Conservation (phyloP, 2,113 vertebrate genomes). For the Rana temporaria region DNA sequence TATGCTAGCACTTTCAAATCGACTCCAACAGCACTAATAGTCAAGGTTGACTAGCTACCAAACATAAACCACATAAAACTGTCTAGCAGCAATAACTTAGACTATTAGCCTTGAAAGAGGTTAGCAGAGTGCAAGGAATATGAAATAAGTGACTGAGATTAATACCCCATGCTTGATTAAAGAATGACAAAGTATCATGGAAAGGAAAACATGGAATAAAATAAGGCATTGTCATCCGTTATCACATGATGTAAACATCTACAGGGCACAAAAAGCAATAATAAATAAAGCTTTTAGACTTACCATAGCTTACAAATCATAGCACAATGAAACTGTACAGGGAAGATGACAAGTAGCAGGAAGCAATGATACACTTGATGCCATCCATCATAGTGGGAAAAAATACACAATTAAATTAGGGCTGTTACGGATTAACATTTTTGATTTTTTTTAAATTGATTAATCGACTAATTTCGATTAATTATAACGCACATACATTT, state of each 20-base stretch:
- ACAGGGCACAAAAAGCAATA: background rate
- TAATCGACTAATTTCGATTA: too few species aligned
- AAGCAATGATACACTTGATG: background rate
- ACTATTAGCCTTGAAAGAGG: background rate
- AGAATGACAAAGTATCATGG: constrained; percentile 27
- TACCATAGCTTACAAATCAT: background rate
- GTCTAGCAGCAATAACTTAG: too few species aligned
- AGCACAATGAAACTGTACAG: too few species aligned
- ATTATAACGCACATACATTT: too few species aligned
- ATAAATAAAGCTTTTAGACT: constrained; percentile 12
- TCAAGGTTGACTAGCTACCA: too few species aligned
- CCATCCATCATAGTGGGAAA: background rate
- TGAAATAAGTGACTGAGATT: background rate
- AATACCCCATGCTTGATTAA: background rate
- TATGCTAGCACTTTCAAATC: too few species aligned
- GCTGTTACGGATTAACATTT: too few species aligned
- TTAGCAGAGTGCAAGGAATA: background rate
- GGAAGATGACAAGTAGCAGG: background rate
- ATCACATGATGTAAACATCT: background rate
- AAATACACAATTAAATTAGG: too few species aligned
- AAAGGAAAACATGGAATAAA: constrained; percentile 12
- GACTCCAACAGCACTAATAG: too few species aligned
- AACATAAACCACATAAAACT: too few species aligned
- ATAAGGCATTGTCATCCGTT: background rate
- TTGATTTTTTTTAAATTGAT: too few species aligned